Conservation (phyloP, 2,113 vertebrate species). For the Alexandromys fortis region DNA sequence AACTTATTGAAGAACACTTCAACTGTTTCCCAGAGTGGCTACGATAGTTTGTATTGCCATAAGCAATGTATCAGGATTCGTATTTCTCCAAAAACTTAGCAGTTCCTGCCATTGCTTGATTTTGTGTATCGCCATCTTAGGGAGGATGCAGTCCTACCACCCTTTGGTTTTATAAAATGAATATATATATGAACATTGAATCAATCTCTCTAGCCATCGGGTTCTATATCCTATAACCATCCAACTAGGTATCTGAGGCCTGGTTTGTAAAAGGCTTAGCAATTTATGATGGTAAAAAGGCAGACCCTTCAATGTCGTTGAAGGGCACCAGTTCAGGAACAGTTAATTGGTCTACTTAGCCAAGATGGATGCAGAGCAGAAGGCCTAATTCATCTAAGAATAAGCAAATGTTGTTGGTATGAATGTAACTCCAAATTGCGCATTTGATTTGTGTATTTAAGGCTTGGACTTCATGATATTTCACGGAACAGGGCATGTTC, state of each 20-base stretch:
- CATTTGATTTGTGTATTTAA: neutral
- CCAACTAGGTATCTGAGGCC: neutral
- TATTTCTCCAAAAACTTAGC: neutral
- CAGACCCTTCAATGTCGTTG: neutral
- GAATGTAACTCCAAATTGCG: neutral
- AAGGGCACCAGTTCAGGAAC: slow-evolving; percentile 2
- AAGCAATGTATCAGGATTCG: neutral
- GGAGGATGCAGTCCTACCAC: neutral
- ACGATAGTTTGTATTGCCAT: neutral
- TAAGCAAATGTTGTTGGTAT: neutral
- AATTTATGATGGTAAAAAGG: neutral
- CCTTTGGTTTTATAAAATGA: neutral
- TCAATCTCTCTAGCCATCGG: neutral
- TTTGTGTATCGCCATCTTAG: neutral
- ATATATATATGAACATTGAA: neutral
- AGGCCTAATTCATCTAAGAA: neutral
- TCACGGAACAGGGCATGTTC: neutral
- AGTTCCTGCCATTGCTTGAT: neutral
- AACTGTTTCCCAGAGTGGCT: neutral
- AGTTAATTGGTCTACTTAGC: neutral
- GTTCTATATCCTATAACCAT: neutral
- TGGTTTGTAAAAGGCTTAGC: neutral
- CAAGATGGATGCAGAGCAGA: neutral
- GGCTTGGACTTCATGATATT: neutral
- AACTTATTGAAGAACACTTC: neutral